Evolutionary conservation across 92 coral and sea anemone species (phyloP), one percentile per base, ranked within the genome.

Genomic region (Epizoanthus stellaris): DNA sequence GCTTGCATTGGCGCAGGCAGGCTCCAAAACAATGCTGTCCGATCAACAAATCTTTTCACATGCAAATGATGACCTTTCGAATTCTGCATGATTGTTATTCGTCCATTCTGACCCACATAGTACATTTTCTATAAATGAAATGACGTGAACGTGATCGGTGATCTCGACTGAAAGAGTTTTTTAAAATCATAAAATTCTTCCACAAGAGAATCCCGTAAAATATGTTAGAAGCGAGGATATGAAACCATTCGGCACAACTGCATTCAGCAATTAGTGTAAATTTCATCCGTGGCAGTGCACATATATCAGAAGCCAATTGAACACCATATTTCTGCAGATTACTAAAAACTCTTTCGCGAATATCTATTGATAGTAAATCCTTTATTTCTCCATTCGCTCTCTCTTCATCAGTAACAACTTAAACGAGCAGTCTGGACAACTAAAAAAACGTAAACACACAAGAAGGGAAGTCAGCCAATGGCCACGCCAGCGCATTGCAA

Each of bases 21-120:
- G 54, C 47, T 57, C 56, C 80, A 56, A 36, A 56, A 89, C 87
- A 79, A 82, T 84, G 70, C 21, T 59, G 30, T 14, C 4, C 45
- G 83, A 79, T 63, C 71, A 79, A 79, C 67, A 72, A 86, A 73
- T 62, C 88, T 82, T 86, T 89, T 89, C 77, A 85, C 86, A 89
- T 89, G 92, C 92, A 89, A 89, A 89, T 89, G 75, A 79, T 66
- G 53, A 86, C 84, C 87, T 85, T 80, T 72, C 69, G 60, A 36
- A 4, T 54, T 7, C 80, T 23, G 45, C 56, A 56, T 73, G 66
- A 64, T 59, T 70, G 70, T 60, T 77, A 85, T 63, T 70, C 63
- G 86, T 19, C 3, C 34, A 16, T 61, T 75, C 83, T 73, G 84
- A 74, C 86, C 75, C 45, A 76, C 75, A 88, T 83, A 45, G 85